phyloP scores from a whole-genome alignment of 2,113 vertebrate genomes.

The Platanista minor region DNA sequence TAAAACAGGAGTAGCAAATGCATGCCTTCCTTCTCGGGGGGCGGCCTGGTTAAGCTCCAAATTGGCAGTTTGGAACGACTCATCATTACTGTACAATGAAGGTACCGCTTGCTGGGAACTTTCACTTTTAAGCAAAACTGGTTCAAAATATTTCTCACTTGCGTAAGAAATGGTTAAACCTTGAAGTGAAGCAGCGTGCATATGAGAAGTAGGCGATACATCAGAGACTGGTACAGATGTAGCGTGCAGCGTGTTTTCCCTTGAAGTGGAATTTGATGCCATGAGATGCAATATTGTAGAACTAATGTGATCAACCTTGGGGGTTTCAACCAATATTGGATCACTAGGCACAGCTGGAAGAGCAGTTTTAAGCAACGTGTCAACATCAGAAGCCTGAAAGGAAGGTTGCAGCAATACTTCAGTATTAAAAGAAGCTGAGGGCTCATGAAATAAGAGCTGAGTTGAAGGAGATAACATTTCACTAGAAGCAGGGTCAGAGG shows the following conservation, averaged over 20 bases:
- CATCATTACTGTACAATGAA: slow-evolving; percentile 71
- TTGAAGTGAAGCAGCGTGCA: slow-evolving; percentile 72
- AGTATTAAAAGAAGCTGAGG: slow-evolving; percentile 78
- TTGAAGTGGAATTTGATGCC: slow-evolving; percentile 74
- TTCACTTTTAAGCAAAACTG: slow-evolving; percentile 75
- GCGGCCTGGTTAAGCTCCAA: slow-evolving; percentile 73
- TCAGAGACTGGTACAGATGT: slow-evolving; percentile 64
- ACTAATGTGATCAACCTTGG: slow-evolving; percentile 75
- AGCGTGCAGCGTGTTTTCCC: slow-evolving; percentile 72
- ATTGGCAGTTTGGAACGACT: slow-evolving; percentile 70
- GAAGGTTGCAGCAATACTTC: slow-evolving; percentile 79
- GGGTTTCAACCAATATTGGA: slow-evolving; percentile 76
- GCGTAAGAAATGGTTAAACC: slow-evolving; percentile 73
- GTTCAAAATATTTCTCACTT: slow-evolving; percentile 74
- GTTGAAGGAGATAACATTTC: slow-evolving; percentile 77
- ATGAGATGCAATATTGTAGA: slow-evolving; percentile 76
- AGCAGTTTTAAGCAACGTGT: slow-evolving; percentile 74
- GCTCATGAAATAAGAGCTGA: slow-evolving; percentile 74
- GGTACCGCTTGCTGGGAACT: slow-evolving; percentile 73
- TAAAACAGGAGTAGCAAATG: slow-evolving; percentile 73
- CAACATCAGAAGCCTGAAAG: slow-evolving; percentile 77
- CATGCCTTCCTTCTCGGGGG: slow-evolving; percentile 41
- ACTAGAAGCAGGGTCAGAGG: slow-evolving; percentile 80
- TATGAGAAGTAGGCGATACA: slow-evolving; percentile 68
- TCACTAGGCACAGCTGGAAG: slow-evolving; percentile 72